Percentiles rank a stretch among this genome's conserved stretches.
Conservation (phyloP, 2,113 vertebrate genomes). For the Mesoclemmys tuberculata region DNA sequence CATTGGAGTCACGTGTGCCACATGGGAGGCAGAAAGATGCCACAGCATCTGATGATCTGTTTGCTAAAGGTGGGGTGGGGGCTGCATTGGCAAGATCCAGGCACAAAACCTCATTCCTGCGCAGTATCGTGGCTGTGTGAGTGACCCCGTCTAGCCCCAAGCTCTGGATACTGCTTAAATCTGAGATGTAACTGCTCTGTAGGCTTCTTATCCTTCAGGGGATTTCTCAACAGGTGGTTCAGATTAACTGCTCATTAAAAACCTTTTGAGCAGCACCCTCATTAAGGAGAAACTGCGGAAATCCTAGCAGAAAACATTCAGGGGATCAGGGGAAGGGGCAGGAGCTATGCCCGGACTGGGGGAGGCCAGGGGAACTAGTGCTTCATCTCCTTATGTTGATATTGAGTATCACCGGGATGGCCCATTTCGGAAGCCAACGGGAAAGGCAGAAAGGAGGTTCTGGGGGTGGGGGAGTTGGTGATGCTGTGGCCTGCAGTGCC, state of each 20-base stretch:
- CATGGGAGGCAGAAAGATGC: neutral
- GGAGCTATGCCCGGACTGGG: neutral
- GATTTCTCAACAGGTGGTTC: slow-evolving; percentile 73
- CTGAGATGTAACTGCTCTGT: neutral
- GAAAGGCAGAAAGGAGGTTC: neutral
- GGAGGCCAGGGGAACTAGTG: neutral
- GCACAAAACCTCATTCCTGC: rapidly evolving
- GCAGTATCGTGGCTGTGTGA: neutral
- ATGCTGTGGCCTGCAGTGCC: slow-evolving; percentile 68
- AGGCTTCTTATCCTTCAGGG: slow-evolving; percentile 32
- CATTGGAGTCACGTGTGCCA: neutral
- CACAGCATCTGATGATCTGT: neutral
- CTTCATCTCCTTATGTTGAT: slow-evolving; percentile 12
- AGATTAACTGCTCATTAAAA: slow-evolving; percentile 75
- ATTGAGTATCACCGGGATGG: neutral
- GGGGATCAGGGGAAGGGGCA: neutral
- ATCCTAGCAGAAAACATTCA: slow-evolving; percentile 9
- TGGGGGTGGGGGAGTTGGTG: rapidly evolving
- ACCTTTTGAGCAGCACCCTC: slow-evolving; percentile 58
- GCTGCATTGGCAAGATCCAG: rapidly evolving
- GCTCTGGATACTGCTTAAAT: neutral
- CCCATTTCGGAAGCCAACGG: neutral
- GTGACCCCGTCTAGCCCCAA: neutral
- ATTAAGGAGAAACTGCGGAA: slow-evolving; percentile 42
- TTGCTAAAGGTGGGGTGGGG: neutral